phyloP scores from a whole-genome alignment of 2,888 invertebrate genomes.

The Ophioninae sp. region DNA sequence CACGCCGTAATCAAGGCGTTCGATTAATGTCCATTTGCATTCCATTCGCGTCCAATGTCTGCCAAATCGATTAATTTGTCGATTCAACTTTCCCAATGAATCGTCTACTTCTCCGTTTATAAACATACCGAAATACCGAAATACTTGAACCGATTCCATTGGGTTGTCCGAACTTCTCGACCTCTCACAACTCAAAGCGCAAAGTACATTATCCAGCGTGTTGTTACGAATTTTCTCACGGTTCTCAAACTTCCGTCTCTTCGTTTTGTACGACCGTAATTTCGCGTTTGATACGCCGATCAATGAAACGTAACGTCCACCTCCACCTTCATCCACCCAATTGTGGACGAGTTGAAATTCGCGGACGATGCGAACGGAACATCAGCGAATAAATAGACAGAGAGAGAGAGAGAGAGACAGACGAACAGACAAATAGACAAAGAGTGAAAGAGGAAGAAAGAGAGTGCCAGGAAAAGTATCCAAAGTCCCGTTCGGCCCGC shows the following conservation, averaged over 20 bases:
- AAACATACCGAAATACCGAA: no score
- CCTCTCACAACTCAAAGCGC: neutral
- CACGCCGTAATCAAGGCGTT: no score
- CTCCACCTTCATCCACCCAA: neutral
- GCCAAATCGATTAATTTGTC: no score
- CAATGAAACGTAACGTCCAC: neutral
- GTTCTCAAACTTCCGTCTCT: neutral
- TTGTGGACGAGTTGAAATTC: slow-evolving; percentile 43
- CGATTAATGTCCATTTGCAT: no score
- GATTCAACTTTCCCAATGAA: no score
- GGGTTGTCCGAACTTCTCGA: neutral
- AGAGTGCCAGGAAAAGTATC: slow-evolving; percentile 23
- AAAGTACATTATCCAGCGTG: neutral
- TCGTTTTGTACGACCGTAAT: neutral
- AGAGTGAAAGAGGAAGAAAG: neutral
- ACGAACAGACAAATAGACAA: neutral
- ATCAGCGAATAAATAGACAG: neutral
- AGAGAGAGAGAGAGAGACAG: neutral
- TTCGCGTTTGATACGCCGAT: neutral
- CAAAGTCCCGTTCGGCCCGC: slow-evolving; percentile 61
- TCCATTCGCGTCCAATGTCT: no score
- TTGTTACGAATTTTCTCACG: neutral
- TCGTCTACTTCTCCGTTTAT: no score
- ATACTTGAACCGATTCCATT: no score
- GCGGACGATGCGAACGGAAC: slow-evolving; percentile 9